Conservation (phyloP, 2,797 vertebrate species). For the Anguilla marmorata region DNA sequence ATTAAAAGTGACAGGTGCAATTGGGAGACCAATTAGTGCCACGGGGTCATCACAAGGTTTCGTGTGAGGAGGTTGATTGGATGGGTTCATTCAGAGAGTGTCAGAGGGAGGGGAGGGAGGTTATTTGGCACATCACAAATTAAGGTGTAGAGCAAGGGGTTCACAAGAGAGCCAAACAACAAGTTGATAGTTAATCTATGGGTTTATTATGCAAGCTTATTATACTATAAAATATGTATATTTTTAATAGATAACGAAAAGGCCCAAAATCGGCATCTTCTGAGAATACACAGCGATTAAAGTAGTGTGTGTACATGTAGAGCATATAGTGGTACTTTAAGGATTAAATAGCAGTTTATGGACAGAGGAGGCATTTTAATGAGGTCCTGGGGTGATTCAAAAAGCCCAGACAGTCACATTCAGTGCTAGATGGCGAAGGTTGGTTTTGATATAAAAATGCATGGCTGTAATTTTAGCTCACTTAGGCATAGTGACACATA, state of each 20-base stretch:
- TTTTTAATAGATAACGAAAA: not conserved
- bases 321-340: not conserved
- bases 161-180: constrained; percentile 25
- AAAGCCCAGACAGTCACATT: not conserved
- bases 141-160: constrained; percentile 13
- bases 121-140: constrained; percentile 9
- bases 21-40: not conserved
- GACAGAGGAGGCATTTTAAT: not conserved
- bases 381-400: not conserved
- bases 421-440: not conserved
- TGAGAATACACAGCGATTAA: too few relatives aligned
- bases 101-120: not conserved
- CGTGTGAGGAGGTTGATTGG: not conserved
- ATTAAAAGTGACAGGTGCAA: not conserved
- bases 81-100: not conserved
- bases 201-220: not conserved
- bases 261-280: not conserved
- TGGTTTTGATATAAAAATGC: not conserved
- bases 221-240: not conserved
- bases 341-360: not conserved
- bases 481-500: not conserved
- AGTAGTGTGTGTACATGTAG: not conserved
- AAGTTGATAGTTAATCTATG: constrained; percentile 1
- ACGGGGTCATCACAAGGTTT: not conserved
- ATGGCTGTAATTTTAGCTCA: not conserved